Percentiles rank a stretch among this genome's conserved stretches.
phyloP scores from a whole-genome alignment of 2,113 vertebrate genomes.

The Cacatua alba region DNA sequence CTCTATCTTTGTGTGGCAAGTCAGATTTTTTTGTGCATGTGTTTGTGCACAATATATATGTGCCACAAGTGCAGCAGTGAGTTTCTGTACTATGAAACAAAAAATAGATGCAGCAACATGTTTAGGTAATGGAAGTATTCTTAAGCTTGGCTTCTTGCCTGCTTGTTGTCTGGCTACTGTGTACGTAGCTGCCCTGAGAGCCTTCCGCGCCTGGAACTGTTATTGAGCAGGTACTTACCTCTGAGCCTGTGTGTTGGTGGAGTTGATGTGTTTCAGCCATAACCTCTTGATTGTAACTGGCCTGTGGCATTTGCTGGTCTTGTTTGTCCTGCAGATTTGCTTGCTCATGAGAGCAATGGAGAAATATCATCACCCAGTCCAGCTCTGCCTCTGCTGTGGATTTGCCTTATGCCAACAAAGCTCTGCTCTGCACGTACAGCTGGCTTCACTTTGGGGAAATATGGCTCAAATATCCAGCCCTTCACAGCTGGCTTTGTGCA shows the following conservation, averaged over 20 bases:
- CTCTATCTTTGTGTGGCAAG: background rate
- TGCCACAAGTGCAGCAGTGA: background rate
- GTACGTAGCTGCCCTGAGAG: rapidly evolving
- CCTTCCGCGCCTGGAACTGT: background rate
- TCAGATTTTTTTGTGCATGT: background rate
- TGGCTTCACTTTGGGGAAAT: background rate
- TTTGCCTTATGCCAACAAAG: rapidly evolving
- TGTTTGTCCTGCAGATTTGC: rapidly evolving
- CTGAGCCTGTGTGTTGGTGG: background rate
- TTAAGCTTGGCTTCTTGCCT: background rate
- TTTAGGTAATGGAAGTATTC: background rate
- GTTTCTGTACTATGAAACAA: background rate
- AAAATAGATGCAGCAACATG: rapidly evolving
- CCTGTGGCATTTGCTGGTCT: background rate
- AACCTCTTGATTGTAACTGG: background rate
- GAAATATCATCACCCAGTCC: background rate
- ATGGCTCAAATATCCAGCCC: rapidly evolving
- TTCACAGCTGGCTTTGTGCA: rapidly evolving
- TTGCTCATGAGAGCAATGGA: rapidly evolving
- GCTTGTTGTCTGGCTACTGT: rapidly evolving
- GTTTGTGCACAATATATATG: rapidly evolving
- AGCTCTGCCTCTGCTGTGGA: background rate
- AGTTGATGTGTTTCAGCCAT: background rate
- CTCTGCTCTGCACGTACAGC: background rate
- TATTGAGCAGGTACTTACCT: background rate